Conservation (phyloP, 2,888 invertebrate species). For the Tipula vernalis region DNA sequence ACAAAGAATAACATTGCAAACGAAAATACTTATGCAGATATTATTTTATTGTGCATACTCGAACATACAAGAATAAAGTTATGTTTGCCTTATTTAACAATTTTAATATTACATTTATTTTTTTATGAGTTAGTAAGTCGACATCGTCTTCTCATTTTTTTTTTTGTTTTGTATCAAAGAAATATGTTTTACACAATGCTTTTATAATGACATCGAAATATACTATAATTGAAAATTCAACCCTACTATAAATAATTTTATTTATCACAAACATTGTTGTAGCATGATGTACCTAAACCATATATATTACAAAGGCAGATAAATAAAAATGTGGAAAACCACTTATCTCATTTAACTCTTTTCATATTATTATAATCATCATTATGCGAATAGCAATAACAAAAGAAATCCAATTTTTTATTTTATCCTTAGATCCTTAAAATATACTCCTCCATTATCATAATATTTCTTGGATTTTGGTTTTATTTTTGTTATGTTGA, state of each 20-base stretch:
- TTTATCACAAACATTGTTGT: background rate
- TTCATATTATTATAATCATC: background rate
- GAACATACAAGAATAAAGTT: background rate
- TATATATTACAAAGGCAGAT: background rate
- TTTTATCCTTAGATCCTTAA: background rate
- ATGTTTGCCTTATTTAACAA: background rate
- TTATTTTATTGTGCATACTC: background rate
- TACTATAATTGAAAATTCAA: background rate
- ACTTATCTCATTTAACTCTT: background rate
- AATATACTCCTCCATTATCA: background rate
- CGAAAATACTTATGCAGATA: background rate
- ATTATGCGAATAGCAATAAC: background rate
- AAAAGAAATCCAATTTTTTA: background rate
- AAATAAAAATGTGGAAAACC: background rate
- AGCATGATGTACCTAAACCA: background rate
- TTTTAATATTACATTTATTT: background rate
- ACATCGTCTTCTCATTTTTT: background rate
- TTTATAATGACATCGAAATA: background rate
- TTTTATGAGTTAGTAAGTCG: background rate
- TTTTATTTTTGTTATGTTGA: no score
- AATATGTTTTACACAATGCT: background rate
- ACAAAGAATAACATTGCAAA: background rate
- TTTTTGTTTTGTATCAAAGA: background rate
- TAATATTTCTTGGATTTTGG: background rate
- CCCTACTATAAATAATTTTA: background rate